A percentile compares a stretch with the other conserved stretches of the same genome.
Conservation (phyloP, 1,140 invertebrate genomes). For the Drosophila subobscura region DNA sequence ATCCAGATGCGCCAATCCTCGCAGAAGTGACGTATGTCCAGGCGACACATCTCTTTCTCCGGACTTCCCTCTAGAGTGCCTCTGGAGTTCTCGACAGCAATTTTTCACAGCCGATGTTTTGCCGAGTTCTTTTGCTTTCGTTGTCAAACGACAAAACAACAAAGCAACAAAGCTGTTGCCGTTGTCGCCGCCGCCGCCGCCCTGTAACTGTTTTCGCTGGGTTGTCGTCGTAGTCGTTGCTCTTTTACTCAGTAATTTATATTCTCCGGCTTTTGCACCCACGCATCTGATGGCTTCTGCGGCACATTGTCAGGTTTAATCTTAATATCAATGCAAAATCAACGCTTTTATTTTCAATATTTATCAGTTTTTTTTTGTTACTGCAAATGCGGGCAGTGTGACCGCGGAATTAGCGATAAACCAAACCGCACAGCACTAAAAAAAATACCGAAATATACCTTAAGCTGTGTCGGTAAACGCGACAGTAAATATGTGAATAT, state of each 20-base stretch:
- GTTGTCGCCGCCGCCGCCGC: constrained; percentile 54
- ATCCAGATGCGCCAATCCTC: constrained; percentile 95
- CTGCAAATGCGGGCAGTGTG: background rate
- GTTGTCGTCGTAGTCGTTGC: constrained; percentile 12
- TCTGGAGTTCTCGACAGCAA: constrained; percentile 1
- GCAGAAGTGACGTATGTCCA: constrained; percentile 84
- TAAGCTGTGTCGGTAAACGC: no score
- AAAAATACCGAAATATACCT: no score
- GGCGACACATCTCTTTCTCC: constrained; percentile 60
- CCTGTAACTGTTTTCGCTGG: constrained; percentile 55
- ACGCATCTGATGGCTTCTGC: constrained; percentile 26
- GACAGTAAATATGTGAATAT: no score
- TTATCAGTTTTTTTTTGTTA: constrained; percentile 29
- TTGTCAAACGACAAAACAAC: constrained; percentile 45
- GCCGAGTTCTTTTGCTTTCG: constrained; percentile 45
- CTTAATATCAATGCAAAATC: constrained; percentile 22
- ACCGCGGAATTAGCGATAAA: no score
- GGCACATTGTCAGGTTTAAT: constrained; percentile 44
- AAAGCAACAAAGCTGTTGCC: constrained; percentile 36
- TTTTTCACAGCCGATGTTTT: constrained; percentile 10
- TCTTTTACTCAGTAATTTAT: constrained; percentile 25
- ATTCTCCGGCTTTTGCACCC: constrained; percentile 25
- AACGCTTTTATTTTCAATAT: constrained; percentile 5
- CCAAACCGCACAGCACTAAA: no score
- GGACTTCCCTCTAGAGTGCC: constrained; percentile 3